These are phyloP conservation scores for Lipotes vexillifer DNA, from an alignment of 2,113 vertebrate species.

Conservation along the genomic window DNA sequence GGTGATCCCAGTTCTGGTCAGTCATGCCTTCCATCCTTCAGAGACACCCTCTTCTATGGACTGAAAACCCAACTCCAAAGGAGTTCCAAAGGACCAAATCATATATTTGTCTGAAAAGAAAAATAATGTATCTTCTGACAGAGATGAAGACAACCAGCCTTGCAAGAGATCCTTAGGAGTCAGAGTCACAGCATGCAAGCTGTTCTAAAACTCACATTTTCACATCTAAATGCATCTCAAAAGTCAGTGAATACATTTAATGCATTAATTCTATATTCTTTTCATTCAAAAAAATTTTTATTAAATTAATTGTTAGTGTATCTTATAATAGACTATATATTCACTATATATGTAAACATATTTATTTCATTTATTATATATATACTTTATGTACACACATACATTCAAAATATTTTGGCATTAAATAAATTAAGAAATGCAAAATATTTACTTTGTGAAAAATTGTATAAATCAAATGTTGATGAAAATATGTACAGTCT, in stretches of 20 bases:
- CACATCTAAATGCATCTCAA: background rate
- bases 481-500: background rate
- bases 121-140: background rate
- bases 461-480: background rate
- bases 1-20: background rate
- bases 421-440: background rate
- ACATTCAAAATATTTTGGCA: background rate
- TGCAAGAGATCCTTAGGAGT: background rate
- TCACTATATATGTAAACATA: background rate
- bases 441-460: background rate
- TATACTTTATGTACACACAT: background rate
- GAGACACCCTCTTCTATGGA: background rate
- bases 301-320: background rate
- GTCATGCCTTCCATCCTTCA: background rate
- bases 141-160: background rate
- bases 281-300: background rate
- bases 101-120: background rate
- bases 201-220: background rate
- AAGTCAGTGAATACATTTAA: too few species aligned
- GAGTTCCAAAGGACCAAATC: background rate
- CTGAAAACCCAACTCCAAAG: background rate
- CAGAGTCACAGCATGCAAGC: background rate
- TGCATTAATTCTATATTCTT: background rate
- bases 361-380: background rate
- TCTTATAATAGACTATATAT: background rate